A percentile compares a stretch with the other conserved stretches of the same genome.
phyloP scores from a whole-genome alignment of 2,888 invertebrate genomes.

The Neria commutata region DNA sequence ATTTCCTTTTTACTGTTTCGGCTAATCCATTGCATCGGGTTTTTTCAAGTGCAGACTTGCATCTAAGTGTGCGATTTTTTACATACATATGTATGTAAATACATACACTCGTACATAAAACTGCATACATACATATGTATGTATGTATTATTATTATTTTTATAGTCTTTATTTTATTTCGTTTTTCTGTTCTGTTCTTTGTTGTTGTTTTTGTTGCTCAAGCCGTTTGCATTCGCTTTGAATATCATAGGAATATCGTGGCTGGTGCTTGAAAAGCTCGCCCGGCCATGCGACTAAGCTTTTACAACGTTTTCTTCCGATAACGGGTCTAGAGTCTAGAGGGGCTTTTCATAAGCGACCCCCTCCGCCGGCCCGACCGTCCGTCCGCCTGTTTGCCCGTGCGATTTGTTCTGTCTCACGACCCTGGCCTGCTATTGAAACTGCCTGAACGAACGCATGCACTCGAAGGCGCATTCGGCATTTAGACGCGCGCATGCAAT shows the following conservation, averaged over 20 bases:
- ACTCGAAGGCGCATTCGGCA: no score
- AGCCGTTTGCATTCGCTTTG: not conserved
- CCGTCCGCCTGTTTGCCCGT: conserved; percentile 54
- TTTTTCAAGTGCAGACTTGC: not conserved
- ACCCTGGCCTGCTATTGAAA: conserved; percentile 61
- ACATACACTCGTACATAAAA: no score
- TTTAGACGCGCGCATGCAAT: conserved; percentile 27
- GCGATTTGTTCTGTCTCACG: no score
- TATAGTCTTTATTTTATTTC: conserved; percentile 16
- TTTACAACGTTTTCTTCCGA: conserved; percentile 48
- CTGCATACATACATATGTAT: not conserved
- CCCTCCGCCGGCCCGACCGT: conserved; percentile 38
- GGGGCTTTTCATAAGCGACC: conserved; percentile 25
- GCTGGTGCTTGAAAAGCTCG: not conserved
- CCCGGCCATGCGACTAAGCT: conserved; percentile 9
- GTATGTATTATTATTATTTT: conserved; percentile 18
- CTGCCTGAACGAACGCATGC: no score
- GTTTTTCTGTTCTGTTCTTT: conserved; percentile 4
- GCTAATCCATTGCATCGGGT: not conserved
- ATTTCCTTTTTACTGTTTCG: not conserved
- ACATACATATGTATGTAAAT: not conserved
- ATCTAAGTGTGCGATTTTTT: not conserved
- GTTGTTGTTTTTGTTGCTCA: conserved; percentile 12
- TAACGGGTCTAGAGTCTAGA: conserved; percentile 40
- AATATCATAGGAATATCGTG: not conserved